These are phyloP conservation scores for Phocoena phocoena DNA, from an alignment of 2,113 vertebrate genomes.

Conservation along the genomic window DNA sequence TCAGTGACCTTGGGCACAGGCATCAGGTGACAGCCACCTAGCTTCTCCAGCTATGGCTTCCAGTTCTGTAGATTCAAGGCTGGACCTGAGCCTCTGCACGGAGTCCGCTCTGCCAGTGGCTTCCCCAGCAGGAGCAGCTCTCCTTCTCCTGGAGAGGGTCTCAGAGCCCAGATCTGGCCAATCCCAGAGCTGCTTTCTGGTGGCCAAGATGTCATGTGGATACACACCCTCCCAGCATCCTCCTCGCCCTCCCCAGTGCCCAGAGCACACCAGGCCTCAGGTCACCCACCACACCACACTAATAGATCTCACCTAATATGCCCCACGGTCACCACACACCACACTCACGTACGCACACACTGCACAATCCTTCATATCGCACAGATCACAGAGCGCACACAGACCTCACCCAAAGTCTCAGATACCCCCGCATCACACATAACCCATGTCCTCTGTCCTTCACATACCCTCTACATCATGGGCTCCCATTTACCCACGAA, in stretches of 20 bases:
- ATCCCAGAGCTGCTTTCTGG: background rate
- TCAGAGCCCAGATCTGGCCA: background rate
- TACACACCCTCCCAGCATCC: background rate
- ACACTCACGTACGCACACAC: background rate
- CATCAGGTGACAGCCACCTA: background rate
- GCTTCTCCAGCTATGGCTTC: background rate
- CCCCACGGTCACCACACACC: rapidly evolving
- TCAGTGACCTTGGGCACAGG: background rate
- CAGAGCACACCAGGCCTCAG: rapidly evolving
- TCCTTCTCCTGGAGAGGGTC: background rate
- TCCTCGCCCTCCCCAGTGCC: background rate
- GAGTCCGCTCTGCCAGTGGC: background rate
- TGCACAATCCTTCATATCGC: background rate
- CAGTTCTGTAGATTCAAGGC: background rate
- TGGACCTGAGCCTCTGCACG: background rate
- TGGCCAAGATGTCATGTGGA: background rate
- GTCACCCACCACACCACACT: background rate
- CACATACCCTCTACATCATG: rapidly evolving
- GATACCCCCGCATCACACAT: background rate
- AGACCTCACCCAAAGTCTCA: background rate
- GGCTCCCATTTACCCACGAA: background rate
- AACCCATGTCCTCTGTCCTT: background rate
- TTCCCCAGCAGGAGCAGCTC: background rate
- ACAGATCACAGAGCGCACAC: background rate
- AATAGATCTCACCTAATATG: background rate